Percentiles rank a stretch among this genome's conserved stretches.
These are phyloP conservation scores for Tor tambroides DNA, from an alignment of 2,113 vertebrate species.

Conservation along the genomic window DNA sequence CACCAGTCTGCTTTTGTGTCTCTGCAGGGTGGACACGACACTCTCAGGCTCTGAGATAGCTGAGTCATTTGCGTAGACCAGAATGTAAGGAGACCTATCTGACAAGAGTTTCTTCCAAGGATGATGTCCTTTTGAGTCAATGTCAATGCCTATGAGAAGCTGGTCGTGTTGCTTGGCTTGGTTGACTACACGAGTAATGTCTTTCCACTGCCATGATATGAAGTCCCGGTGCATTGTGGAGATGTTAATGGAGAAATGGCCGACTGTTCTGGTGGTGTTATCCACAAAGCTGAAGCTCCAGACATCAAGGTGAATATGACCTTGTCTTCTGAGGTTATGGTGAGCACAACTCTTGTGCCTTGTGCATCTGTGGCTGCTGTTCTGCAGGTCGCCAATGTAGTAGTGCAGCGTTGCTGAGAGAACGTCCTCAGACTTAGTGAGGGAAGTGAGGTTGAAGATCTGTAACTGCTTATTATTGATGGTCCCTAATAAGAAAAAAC, in stretches of 20 bases:
- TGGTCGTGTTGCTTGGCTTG: constrained; percentile 80
- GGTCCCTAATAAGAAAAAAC: constrained; percentile 71
- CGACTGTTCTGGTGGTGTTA: constrained; percentile 77
- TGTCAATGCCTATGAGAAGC: constrained; percentile 83
- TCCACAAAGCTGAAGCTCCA: constrained; percentile 80
- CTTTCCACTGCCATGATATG: constrained; percentile 90
- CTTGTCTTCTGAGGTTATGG: constrained; percentile 67
- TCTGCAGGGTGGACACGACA: constrained; percentile 83
- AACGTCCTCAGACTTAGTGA: constrained; percentile 90
- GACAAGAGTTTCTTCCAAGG: constrained; percentile 73
- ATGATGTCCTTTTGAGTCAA: constrained; percentile 69
- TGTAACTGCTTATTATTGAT: constrained; percentile 78
- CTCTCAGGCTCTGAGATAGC: constrained; percentile 91
- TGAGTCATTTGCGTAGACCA: constrained; percentile 93
- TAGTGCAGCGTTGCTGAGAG: constrained; percentile 90
- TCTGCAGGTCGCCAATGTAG: constrained; percentile 80
- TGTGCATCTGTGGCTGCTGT: constrained; percentile 69
- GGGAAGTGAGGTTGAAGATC: constrained; percentile 91
- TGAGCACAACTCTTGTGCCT: constrained; percentile 63
- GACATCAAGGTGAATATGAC: constrained; percentile 79
- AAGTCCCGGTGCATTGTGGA: constrained; percentile 72
- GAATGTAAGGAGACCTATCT: constrained; percentile 85
- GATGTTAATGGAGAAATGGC: constrained; percentile 79
- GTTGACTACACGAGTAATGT: constrained; percentile 84
- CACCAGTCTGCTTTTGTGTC: constrained; percentile 66